Percentiles rank a stretch among this genome's conserved stretches.
Conservation (phyloP, 1,140 invertebrate species). For the Cepaea nemoralis region DNA sequence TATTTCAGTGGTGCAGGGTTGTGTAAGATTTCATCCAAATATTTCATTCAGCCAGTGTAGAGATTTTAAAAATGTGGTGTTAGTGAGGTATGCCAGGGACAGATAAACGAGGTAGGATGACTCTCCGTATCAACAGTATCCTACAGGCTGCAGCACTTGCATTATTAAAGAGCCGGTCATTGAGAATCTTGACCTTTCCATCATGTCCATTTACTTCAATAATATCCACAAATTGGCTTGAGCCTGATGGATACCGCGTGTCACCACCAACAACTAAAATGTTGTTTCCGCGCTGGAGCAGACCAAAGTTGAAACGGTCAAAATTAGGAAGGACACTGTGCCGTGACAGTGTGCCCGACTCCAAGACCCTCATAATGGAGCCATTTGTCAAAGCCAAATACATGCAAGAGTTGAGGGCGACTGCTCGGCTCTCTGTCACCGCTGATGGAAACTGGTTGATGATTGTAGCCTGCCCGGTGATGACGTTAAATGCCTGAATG, state of each 20-base stretch:
- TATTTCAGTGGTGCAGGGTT: too few species aligned
- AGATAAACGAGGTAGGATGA: constrained; percentile 33
- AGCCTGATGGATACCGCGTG: constrained; percentile 49
- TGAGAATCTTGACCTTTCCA: constrained; percentile 36
- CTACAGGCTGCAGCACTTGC: constrained; percentile 41
- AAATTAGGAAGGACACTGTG: constrained; percentile 49
- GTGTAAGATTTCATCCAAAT: too few species aligned
- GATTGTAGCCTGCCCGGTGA: constrained; percentile 44
- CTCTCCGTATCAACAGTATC: constrained; percentile 36
- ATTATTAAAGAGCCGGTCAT: constrained; percentile 35
- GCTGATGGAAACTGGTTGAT: constrained; percentile 45
- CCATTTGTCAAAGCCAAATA: constrained; percentile 53
- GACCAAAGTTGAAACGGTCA: constrained; percentile 55
- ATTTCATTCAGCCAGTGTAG: background rate
- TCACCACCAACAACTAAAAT: constrained; percentile 54
- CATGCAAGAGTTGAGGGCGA: constrained; percentile 45
- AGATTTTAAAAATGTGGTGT: background rate
- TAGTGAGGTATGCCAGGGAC: constrained; percentile 36
- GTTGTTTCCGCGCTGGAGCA: constrained; percentile 41
- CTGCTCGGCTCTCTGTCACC: constrained; percentile 47
- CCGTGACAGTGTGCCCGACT: constrained; percentile 43
- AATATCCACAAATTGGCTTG: constrained; percentile 49
- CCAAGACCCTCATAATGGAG: constrained; percentile 48
- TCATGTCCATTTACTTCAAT: constrained; percentile 39
- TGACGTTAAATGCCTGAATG: constrained; percentile 52